Evolutionary conservation across 2,113 vertebrate genomes (phyloP).

Genomic region (Hemibagrus wyckioides): DNA sequence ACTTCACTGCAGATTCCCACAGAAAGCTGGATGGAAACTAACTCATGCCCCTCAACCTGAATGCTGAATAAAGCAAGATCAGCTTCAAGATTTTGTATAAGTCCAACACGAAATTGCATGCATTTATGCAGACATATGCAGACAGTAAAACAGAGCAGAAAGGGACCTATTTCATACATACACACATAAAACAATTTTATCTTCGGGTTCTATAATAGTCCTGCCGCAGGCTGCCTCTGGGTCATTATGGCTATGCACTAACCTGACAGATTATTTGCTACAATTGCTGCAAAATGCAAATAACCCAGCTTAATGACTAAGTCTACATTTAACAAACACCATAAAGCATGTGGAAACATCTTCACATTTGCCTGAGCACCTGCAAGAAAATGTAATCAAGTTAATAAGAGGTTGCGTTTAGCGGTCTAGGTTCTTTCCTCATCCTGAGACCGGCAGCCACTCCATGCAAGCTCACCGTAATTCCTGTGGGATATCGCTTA

Average conservation of each 20-base stretch:
- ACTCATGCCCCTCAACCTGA: neutral
- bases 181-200: constrained; percentile 10
- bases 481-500: neutral
- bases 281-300: constrained; percentile 31
- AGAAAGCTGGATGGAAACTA: constrained; percentile 1
- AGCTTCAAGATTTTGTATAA: neutral
- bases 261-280: neutral
- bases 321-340: neutral
- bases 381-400: constrained; percentile 27
- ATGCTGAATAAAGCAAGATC: constrained; percentile 6
- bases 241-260: neutral
- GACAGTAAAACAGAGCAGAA: neutral
- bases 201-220: neutral
- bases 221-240: neutral
- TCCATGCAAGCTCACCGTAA: neutral
- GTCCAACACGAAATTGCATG: neutral
- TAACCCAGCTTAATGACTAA: constrained; percentile 1
- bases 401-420: constrained; percentile 20
- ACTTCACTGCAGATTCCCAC: constrained; percentile 13
- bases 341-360: constrained; percentile 31
- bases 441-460: neutral
- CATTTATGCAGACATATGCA: neutral
- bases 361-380: neutral
- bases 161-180: neutral
- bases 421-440: constrained; percentile 2